A percentile compares a stretch with the other conserved stretches of the same genome.
Conservation (phyloP, 2,888 invertebrate species). For the Diadegma fenestrale region DNA sequence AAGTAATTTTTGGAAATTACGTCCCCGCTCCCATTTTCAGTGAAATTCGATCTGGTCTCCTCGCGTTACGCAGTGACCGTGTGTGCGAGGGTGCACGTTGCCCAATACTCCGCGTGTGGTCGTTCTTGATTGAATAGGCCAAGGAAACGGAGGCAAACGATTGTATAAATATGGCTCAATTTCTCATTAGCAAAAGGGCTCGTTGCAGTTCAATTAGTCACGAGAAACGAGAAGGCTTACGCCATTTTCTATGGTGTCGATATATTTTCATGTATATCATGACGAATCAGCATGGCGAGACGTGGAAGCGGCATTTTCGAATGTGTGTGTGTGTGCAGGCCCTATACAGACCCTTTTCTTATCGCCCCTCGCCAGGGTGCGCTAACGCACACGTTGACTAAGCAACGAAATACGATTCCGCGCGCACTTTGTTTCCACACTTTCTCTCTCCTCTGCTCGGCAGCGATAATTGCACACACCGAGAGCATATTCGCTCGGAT, state of each 20-base stretch:
- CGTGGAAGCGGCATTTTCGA: conserved; percentile 48
- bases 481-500: conserved; percentile 68
- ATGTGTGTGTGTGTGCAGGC: conserved; percentile 5
- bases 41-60: neutral
- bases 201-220: neutral
- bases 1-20: neutral
- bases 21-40: neutral
- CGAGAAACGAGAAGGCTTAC: neutral
- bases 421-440: conserved; percentile 78
- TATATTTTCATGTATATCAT: conserved; percentile 7
- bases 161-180: neutral
- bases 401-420: conserved; percentile 82
- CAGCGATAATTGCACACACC: conserved; percentile 79
- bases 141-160: neutral
- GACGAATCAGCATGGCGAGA: conserved; percentile 25
- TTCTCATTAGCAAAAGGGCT: neutral
- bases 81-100: neutral
- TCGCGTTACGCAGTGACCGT: neutral
- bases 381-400: conserved; percentile 76
- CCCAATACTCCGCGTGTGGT: neutral
- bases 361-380: conserved; percentile 56
- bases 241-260: neutral
- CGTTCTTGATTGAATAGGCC: neutral
- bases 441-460: conserved; percentile 68
- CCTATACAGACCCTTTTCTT: conserved; percentile 58